Conservation (phyloP, 2,888 invertebrate species). For the Tenodera sinensis region DNA sequence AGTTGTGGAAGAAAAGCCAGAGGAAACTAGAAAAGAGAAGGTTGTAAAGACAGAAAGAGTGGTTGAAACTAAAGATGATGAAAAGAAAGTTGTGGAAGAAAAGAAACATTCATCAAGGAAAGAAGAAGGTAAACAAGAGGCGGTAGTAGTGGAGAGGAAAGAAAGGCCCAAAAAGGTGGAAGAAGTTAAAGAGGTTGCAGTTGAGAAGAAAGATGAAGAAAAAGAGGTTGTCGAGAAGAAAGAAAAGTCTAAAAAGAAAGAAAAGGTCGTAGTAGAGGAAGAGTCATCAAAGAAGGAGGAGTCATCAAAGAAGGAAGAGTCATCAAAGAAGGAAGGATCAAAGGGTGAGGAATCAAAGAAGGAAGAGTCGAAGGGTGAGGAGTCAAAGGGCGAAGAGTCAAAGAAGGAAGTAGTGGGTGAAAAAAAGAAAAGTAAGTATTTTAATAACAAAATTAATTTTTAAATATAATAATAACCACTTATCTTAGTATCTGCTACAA, state of each 20-base stretch:
- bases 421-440: background rate
- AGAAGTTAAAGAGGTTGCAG: background rate
- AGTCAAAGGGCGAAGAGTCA: too few relatives aligned
- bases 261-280: background rate
- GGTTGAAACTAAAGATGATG: background rate
- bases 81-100: background rate
- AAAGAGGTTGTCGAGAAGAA: background rate
- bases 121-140: background rate
- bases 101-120: background rate
- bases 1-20: background rate
- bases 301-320: background rate
- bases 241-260: background rate
- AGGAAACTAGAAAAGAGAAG: background rate
- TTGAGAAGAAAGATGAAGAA: background rate
- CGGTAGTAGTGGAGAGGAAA: background rate
- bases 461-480: too few relatives aligned
- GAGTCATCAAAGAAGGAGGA: background rate
- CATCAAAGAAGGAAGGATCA: background rate
- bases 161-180: background rate
- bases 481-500: too few relatives aligned
- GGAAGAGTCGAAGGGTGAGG: background rate
- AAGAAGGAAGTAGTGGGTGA: background rate
- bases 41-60: background rate
- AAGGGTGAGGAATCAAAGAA: too few relatives aligned
- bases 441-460: background rate